A percentile compares a stretch with the other conserved stretches of the same genome.
Evolutionary conservation across 2,113 vertebrate genomes (phyloP).

Genomic region (Salminus brasiliensis): DNA sequence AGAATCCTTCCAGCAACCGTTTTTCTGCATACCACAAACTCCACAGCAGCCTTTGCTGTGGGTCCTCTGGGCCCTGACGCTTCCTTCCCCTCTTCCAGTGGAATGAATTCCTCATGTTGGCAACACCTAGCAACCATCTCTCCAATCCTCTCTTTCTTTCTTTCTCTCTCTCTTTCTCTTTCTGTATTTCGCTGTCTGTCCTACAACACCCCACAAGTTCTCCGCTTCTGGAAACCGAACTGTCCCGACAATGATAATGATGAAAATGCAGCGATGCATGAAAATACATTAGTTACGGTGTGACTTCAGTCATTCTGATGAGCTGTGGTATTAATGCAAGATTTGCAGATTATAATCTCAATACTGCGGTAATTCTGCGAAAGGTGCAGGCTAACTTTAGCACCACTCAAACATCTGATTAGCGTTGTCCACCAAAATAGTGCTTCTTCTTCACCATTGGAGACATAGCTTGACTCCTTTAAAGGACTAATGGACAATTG

Average conservation of each 20-base stretch:
- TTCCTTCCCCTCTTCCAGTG: slow-evolving; percentile 57
- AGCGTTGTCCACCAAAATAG: too few relatives aligned
- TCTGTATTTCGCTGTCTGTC: not conserved
- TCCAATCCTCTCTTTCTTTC: not conserved
- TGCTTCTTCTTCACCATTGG: too few relatives aligned
- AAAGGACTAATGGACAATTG: too few relatives aligned
- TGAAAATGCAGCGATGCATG: not conserved
- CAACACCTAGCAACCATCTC: slow-evolving; percentile 44
- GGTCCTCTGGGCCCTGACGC: slow-evolving; percentile 56
- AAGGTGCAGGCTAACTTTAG: too few relatives aligned
- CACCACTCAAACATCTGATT: too few relatives aligned
- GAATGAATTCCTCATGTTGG: slow-evolving; percentile 65
- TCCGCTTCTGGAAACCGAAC: slow-evolving; percentile 14
- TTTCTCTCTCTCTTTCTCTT: not conserved
- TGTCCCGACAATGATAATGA: not conserved
- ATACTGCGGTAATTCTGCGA: too few relatives aligned
- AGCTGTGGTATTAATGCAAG: too few relatives aligned
- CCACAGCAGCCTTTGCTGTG: slow-evolving; percentile 57
- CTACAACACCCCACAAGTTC: not conserved
- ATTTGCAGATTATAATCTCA: too few relatives aligned
- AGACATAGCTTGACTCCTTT: too few relatives aligned
- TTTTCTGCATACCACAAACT: slow-evolving; percentile 59
- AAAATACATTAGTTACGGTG: not conserved
- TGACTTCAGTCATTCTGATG: too few relatives aligned
- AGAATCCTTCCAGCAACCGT: slow-evolving; percentile 47